These are phyloP conservation scores for Chaetura pelagica DNA, from an alignment of 2,113 vertebrate species.

Conservation along the genomic window DNA sequence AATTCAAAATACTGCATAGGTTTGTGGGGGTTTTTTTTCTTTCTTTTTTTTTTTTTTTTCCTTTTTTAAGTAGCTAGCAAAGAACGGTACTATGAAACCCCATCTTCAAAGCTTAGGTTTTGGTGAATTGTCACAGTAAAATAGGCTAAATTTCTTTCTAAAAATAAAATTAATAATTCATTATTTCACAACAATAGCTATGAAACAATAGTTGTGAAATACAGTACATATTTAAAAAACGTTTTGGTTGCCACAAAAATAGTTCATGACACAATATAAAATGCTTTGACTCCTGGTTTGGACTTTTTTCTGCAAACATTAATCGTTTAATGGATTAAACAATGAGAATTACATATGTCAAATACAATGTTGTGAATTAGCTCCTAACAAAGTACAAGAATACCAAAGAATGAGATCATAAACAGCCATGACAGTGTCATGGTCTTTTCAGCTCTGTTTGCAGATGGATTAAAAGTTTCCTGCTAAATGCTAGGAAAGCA, in stretches of 20 bases:
- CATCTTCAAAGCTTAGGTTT: conserved; percentile 29
- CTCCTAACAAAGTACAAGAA: not conserved
- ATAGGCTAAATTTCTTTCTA: not conserved
- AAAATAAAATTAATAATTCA: not conserved
- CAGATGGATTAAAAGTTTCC: not conserved
- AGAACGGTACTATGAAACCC: conserved; percentile 29
- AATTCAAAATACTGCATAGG: not conserved
- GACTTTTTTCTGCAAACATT: not conserved
- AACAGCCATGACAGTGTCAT: not conserved
- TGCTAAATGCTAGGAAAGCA: rapidly evolving
- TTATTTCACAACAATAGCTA: not conserved
- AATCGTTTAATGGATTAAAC: not conserved
- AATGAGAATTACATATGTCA: not conserved
- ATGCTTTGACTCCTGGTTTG: not conserved
- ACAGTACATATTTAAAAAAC: not conserved
- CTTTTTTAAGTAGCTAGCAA: not conserved
- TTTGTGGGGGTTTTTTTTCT: not conserved
- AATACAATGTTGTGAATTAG: not conserved
- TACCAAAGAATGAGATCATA: not conserved
- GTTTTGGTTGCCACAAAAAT: not conserved
- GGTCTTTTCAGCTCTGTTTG: not conserved
- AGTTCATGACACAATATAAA: not conserved
- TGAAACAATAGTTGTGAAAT: not conserved
- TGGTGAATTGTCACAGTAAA: conserved; percentile 24
- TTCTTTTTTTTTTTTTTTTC: not conserved